phyloP scores from a whole-genome alignment of 1,140 invertebrate genomes.

The Rhizoglyphus robini region DNA sequence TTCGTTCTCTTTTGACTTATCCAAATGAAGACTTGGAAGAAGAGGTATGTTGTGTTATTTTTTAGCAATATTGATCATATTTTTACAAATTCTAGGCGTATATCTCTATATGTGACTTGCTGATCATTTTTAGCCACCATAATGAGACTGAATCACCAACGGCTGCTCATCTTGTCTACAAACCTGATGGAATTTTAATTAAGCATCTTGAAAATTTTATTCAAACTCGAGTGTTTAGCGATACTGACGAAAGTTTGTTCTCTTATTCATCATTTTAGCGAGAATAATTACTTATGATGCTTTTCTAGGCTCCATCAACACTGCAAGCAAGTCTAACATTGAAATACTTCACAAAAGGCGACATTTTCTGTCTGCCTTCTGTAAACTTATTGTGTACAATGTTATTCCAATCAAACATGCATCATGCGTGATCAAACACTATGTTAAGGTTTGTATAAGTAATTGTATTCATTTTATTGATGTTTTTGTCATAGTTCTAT shows the following conservation, averaged over 20 bases:
- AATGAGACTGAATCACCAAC: slow-evolving; percentile 43
- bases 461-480: slow-evolving; percentile 8
- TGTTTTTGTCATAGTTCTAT: slow-evolving; percentile 55
- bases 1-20: slow-evolving; percentile 49
- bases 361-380: slow-evolving; percentile 89
- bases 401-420: slow-evolving; percentile 77
- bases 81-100: slow-evolving; percentile 51
- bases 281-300: no score
- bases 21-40: slow-evolving; percentile 41
- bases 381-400: slow-evolving; percentile 95
- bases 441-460: slow-evolving; percentile 59
- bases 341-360: slow-evolving; percentile 89
- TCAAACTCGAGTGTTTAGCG: slow-evolving; percentile 80
- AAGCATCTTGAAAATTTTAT: slow-evolving; percentile 77
- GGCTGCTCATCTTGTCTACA: slow-evolving; percentile 58
- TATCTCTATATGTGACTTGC: slow-evolving; percentile 79
- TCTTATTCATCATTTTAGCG: slow-evolving; percentile 25
- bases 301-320: slow-evolving; percentile 42
- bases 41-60: slow-evolving; percentile 34
- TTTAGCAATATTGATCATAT: background rate
- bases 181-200: slow-evolving; percentile 63
- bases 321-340: slow-evolving; percentile 78
- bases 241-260: slow-evolving; percentile 46
- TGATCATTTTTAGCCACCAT: slow-evolving; percentile 88
- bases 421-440: slow-evolving; percentile 90